Percentiles rank a stretch among this genome's conserved stretches.
These are phyloP conservation scores for Cettia cetti DNA, from an alignment of 2,113 vertebrate species.

Conservation along the genomic window DNA sequence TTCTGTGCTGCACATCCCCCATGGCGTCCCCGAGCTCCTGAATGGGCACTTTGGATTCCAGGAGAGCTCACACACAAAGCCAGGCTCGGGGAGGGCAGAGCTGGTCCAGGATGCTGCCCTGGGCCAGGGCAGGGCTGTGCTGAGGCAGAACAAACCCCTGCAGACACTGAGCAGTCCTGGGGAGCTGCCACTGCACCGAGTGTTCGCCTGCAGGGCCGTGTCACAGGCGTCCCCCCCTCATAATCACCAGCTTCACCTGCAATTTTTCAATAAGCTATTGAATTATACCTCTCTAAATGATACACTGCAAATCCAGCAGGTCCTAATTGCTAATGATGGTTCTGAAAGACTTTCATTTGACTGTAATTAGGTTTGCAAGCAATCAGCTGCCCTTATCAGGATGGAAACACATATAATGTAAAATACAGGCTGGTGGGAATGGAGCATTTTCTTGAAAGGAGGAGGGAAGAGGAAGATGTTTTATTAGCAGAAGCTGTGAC, in stretches of 20 bases:
- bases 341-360: slow-evolving; percentile 63
- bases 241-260: slow-evolving; percentile 61
- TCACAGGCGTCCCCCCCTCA: not conserved
- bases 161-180: not conserved
- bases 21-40: not conserved
- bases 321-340: slow-evolving; percentile 64
- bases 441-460: not conserved
- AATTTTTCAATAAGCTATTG: slow-evolving; percentile 49
- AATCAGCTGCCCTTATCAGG: slow-evolving; percentile 59
- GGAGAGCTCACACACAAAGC: not conserved
- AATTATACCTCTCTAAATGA: slow-evolving; percentile 59
- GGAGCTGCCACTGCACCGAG: not conserved
- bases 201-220: not conserved
- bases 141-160: not conserved
- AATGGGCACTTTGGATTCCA: not conserved
- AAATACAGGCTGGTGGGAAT: slow-evolving; percentile 37
- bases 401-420: slow-evolving; percentile 29
- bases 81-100: not conserved
- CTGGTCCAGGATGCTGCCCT: not conserved
- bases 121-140: not conserved
- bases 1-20: not conserved
- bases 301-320: slow-evolving; percentile 22
- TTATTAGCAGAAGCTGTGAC: slow-evolving; percentile 50
- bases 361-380: slow-evolving; percentile 69
- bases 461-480: slow-evolving; percentile 27